Conservation (phyloP, 2,113 vertebrate species). For the rat (Rattus norvegicus) region DNA sequence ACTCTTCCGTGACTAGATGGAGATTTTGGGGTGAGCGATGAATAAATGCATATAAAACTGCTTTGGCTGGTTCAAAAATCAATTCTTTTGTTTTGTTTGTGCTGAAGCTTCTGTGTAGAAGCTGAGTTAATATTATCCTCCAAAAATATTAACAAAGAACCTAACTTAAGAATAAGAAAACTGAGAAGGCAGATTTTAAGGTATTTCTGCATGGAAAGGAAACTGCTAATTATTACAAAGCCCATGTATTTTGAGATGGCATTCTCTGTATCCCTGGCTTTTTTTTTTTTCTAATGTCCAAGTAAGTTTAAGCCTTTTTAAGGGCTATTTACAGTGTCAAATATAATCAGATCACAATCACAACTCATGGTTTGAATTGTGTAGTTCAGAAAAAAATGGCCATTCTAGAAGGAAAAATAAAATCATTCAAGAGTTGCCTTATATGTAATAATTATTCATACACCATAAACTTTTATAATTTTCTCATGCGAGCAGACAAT, state of each 20-base stretch:
- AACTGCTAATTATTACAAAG: too few relatives aligned
- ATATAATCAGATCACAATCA: constrained; percentile 12
- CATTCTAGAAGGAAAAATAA: constrained; percentile 59
- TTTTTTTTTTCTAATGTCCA: not conserved
- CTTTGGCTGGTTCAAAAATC: not conserved
- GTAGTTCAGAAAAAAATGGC: constrained; percentile 16
- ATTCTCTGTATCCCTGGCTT: not conserved
- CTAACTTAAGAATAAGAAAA: not conserved
- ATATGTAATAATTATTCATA: constrained; percentile 50
- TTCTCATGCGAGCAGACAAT: not conserved
- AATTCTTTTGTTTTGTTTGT: not conserved
- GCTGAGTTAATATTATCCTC: not conserved
- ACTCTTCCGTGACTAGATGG: not conserved
- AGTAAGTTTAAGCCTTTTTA: not conserved
- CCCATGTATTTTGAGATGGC: too few relatives aligned
- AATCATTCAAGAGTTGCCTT: constrained; percentile 23
- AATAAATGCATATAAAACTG: not conserved
- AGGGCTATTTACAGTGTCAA: not conserved
- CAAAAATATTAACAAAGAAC: not conserved
- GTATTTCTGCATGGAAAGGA: not conserved
- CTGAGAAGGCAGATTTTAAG: not conserved
- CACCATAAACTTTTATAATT: constrained; percentile 43
- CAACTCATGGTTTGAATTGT: not conserved
- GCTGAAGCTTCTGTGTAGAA: not conserved
- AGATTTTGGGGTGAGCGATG: not conserved